A percentile compares a stretch with the other conserved stretches of the same genome.
Evolutionary conservation across 2,113 vertebrate genomes (phyloP).

Genomic region (Cinclus cinclus): DNA sequence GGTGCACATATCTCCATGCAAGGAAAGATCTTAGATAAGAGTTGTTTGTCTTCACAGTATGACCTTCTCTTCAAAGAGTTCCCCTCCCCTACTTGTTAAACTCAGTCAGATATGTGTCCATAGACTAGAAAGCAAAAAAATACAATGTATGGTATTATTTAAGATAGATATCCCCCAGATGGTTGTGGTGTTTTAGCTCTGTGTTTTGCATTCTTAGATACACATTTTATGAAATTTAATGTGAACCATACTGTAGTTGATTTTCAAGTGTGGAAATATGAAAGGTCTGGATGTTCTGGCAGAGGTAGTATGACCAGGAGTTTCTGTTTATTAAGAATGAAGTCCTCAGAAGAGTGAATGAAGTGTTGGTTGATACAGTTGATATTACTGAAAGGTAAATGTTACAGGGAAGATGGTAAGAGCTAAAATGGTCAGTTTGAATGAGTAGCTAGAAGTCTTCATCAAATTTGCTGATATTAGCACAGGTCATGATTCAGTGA

Average conservation of each 20-base stretch:
- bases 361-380: neutral
- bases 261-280: neutral
- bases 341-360: neutral
- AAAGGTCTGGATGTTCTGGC: neutral
- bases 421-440: neutral
- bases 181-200: neutral
- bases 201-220: neutral
- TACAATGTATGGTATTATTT: rapidly evolving
- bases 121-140: neutral
- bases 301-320: neutral
- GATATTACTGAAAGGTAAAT: neutral
- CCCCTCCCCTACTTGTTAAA: neutral
- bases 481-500: neutral
- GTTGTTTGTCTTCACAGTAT: neutral
- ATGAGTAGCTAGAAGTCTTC: neutral
- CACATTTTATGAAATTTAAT: neutral
- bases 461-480: neutral
- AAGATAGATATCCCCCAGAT: neutral
- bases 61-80: neutral
- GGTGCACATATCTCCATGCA: neutral
- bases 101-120: neutral
- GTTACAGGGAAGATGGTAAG: neutral
- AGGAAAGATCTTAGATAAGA: neutral
- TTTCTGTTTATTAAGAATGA: neutral
- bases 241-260: neutral